These are phyloP conservation scores for Helostoma temminkii DNA, from an alignment of 2,797 vertebrate genomes.

Conservation along the genomic window DNA sequence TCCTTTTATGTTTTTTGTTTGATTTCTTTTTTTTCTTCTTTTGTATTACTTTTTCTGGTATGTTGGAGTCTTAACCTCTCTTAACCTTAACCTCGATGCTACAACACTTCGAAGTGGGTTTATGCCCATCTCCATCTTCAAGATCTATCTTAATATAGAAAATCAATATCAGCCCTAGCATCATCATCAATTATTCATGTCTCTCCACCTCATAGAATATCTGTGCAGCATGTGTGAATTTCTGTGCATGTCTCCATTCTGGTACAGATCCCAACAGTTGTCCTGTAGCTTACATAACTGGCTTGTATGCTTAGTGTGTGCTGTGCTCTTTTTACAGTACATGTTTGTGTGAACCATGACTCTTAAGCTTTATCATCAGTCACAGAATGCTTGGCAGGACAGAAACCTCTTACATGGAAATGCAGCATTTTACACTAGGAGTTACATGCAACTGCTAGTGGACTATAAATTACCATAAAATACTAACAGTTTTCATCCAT, in stretches of 20 bases:
- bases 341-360: conserved; percentile 7
- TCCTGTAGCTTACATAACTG: conserved; percentile 37
- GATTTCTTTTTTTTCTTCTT: neutral
- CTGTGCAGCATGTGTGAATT: conserved; percentile 10
- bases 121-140: neutral
- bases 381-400: conserved; percentile 28
- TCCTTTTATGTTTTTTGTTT: neutral
- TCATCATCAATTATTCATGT: conserved; percentile 16
- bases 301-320: conserved; percentile 30
- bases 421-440: conserved; percentile 1
- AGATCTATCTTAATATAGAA: neutral
- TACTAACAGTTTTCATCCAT: conserved; percentile 40
- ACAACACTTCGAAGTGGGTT: neutral
- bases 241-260: conserved; percentile 5
- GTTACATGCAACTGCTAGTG: conserved; percentile 10
- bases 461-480: no score
- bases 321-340: conserved; percentile 7
- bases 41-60: neutral
- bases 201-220: conserved; percentile 25
- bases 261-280: conserved; percentile 31
- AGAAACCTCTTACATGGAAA: conserved; percentile 40
- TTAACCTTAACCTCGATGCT: no score
- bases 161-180: neutral
- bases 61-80: no score
- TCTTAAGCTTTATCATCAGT: conserved; percentile 39